Conservation (phyloP, 2,113 vertebrate species). For the Orthonyx spaldingii region DNA sequence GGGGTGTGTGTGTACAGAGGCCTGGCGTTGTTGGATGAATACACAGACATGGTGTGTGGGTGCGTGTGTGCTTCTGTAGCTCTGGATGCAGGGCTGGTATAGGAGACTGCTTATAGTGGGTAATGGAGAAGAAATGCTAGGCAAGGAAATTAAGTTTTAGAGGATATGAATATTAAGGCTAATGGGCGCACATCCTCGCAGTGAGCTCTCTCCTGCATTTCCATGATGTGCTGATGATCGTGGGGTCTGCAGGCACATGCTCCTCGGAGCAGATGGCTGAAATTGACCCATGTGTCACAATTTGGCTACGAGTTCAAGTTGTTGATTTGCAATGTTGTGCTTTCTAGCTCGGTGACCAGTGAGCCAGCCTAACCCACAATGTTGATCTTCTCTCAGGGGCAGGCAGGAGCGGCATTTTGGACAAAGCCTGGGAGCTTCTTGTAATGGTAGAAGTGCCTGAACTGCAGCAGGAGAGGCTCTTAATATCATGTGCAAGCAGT, state of each 20-base stretch:
- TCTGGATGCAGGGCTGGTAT: neutral
- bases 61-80: neutral
- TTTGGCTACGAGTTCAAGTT: neutral
- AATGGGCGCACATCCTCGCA: neutral
- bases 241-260: neutral
- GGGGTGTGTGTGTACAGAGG: neutral
- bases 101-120: neutral
- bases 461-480: neutral
- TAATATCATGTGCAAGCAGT: neutral
- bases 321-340: neutral
- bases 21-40: neutral
- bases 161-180: neutral
- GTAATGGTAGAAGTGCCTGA: neutral
- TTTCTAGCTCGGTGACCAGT: neutral
- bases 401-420: neutral
- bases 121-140: neutral
- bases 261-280: neutral
- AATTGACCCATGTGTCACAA: neutral
- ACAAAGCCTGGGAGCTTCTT: neutral
- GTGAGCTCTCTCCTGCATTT: neutral
- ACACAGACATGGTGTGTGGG: fast-evolving
- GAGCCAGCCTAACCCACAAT: neutral
- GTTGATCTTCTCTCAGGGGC: neutral
- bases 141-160: neutral
- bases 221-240: fast-evolving